A percentile compares a stretch with the other conserved stretches of the same genome.
Conservation (phyloP, 2,888 invertebrate species). For the Mythimna loreyi region DNA sequence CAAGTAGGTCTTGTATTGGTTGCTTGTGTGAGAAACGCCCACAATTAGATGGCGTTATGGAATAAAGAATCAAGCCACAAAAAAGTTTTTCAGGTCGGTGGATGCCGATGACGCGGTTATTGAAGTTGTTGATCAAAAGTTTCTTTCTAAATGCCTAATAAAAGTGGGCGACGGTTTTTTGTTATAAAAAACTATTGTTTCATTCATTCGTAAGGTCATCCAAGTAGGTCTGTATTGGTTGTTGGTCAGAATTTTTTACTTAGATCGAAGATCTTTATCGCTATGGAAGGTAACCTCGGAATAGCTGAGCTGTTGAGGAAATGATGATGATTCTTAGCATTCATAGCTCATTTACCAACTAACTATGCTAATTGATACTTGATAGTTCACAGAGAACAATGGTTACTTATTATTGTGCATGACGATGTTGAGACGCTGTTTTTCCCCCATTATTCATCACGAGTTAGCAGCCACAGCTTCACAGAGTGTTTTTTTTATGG, state of each 20-base stretch:
- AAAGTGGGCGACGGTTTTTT: no score
- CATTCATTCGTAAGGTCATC: neutral
- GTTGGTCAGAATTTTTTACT: conserved; percentile 4
- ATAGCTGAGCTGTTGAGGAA: conserved; percentile 6
- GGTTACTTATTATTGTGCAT: neutral
- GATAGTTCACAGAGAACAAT: conserved; percentile 35
- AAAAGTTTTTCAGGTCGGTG: no score
- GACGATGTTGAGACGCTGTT: neutral
- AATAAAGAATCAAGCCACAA: neutral
- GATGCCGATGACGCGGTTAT: no score
- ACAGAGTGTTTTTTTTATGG: no score
- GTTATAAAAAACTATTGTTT: no score
- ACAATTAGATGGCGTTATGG: neutral
- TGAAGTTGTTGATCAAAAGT: no score
- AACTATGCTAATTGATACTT: conserved; percentile 24
- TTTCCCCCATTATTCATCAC: conserved; percentile 1
- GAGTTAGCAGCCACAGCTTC: neutral
- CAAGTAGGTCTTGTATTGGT: neutral
- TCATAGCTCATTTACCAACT: conserved; percentile 9
- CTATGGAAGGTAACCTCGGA: conserved; percentile 21
- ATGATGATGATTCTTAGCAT: conserved; percentile 6
- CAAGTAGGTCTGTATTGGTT: neutral
- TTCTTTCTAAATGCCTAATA: no score
- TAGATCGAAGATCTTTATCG: conserved; percentile 10
- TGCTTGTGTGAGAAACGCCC: conserved; percentile 29